Base-by-base conservation (phyloP, 92 coral and sea anemone species). In the Actinostola sp. region DNA sequence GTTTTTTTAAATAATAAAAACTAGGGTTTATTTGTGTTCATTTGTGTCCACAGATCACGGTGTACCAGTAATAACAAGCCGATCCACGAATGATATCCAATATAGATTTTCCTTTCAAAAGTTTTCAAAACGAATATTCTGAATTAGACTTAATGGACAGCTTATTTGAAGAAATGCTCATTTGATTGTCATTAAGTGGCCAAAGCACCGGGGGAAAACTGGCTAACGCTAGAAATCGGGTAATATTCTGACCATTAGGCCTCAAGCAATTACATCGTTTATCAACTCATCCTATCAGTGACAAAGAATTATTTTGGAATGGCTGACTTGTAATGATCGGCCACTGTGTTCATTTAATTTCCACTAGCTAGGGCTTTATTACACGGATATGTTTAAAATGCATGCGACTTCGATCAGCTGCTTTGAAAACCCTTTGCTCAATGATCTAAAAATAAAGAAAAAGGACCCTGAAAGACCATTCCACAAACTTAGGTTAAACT, bases 131-230 rank as follows among this genome's bases (percentile, higher is more conserved):
- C 63, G 24, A 57, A 57, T 57, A 57, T 57, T 57, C 27, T 17
- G 63, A 57, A 57, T 27, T 57, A 57, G 63, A 1, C 63, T 57
- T 68, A 51, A 51, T 68, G 74, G 74, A 32, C 26, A 29, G 43
- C 62, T 56, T 50, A 68, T 43, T 52, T 26, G 29, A 20, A 56
- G 58, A 68, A 68, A 68, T 62, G 41, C 73, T 67, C 29, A 46
- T 67, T 30, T 51, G 30, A 6, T 36, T 9, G 61, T 51, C 74
- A 68, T 68, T 68, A 68, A 33, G 38, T 19, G 27, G 25, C 6
- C 61, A 34, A 44, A 68, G 28, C 21, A 68, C 61, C 74, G 74
- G 31, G 61, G 32, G 45, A 50, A 68, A 51, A 21, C 74, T 52
- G 39, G 32, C 39, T 57, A 57, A 27, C 63, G 31, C 27, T 7